Percentiles rank a stretch among this genome's conserved stretches.
These are phyloP conservation scores for Subanguina moxae DNA, from an alignment of 1,140 invertebrate genomes.

Conservation along the genomic window DNA sequence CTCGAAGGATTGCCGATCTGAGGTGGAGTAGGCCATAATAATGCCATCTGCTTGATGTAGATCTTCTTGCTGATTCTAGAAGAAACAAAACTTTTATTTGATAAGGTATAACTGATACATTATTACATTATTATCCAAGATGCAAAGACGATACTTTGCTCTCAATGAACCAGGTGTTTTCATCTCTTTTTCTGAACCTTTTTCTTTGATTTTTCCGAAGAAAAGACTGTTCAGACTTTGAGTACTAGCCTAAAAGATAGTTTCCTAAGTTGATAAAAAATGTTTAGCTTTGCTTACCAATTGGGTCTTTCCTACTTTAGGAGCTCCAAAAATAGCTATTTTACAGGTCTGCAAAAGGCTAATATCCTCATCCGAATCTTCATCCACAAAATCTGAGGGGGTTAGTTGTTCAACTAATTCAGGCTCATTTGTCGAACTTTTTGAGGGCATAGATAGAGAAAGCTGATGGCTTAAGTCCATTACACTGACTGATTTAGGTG, in stretches of 20 bases:
- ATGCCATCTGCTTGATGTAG: not conserved
- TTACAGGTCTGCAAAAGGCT: conserved; percentile 1
- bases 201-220: not conserved
- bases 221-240: not conserved
- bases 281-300: not conserved
- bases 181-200: not conserved
- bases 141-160: not conserved
- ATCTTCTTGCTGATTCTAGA: not conserved
- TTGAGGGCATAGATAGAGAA: too few relatives aligned
- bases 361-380: not conserved
- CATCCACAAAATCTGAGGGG: not conserved
- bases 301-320: not conserved
- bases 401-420: too few relatives aligned
- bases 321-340: not conserved
- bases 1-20: not conserved
- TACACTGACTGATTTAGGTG: too few relatives aligned
- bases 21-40: not conserved
- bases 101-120: too few relatives aligned
- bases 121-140: conserved; percentile 3
- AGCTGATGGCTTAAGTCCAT: too few relatives aligned
- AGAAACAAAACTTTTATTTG: not conserved
- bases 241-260: not conserved
- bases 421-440: too few relatives aligned
- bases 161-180: not conserved
- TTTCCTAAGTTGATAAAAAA: not conserved